Evolutionary conservation across 1,140 invertebrate species (phyloP).

Genomic region (Temnothorax longispinosus): DNA sequence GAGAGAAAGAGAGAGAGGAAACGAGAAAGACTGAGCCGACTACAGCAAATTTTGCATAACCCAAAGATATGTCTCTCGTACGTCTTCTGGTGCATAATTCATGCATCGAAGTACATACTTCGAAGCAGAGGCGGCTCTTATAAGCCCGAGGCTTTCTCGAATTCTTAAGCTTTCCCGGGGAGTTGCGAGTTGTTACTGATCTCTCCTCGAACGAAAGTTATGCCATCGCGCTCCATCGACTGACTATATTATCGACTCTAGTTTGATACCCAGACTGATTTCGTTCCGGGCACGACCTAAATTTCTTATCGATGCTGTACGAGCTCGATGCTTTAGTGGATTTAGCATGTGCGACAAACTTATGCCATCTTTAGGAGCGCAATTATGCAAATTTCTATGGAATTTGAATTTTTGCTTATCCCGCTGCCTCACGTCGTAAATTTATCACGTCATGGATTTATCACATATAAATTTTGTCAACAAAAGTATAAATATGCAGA

Average conservation of each 20-base stretch:
- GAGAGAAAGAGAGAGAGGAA: background rate
- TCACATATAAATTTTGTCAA: background rate
- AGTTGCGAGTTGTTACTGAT: constrained; percentile 63
- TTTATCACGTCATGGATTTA: background rate
- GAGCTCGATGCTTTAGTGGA: constrained; percentile 1
- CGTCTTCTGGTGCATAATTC: constrained; percentile 67
- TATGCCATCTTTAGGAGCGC: background rate
- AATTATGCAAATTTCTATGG: background rate
- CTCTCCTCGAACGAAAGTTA: constrained; percentile 41
- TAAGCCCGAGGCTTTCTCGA: constrained; percentile 54
- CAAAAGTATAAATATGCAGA: background rate
- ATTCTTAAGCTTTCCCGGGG: constrained; percentile 62
- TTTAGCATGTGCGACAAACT: constrained; percentile 35
- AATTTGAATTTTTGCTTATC: background rate
- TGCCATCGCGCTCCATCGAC: constrained; percentile 47
- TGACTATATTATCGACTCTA: constrained; percentile 55
- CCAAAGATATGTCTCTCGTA: constrained; percentile 44
- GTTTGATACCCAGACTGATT: constrained; percentile 47
- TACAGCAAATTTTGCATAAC: constrained; percentile 54
- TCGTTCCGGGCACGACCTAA: constrained; percentile 22
- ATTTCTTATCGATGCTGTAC: constrained; percentile 31
- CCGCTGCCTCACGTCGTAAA: background rate
- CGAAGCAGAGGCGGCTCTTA: constrained; percentile 36
- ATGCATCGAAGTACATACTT: constrained; percentile 59
- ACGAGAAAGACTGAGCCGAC: background rate